A percentile compares a stretch with the other conserved stretches of the same genome.
Evolutionary conservation across 2,888 invertebrate genomes (phyloP).

Genomic region (Synergus laeviventris): DNA sequence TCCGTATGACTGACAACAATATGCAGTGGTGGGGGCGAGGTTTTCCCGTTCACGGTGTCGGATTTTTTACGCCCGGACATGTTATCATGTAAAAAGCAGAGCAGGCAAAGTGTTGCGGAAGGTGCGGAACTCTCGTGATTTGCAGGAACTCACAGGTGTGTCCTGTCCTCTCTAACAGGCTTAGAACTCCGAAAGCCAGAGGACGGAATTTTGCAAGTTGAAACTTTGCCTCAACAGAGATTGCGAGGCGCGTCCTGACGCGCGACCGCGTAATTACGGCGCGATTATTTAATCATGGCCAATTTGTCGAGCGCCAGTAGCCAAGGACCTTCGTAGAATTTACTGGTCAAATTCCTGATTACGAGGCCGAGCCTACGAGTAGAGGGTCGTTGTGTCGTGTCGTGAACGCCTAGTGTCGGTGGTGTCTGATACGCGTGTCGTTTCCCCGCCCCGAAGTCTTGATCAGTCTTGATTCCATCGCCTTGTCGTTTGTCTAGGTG

Average conservation of each 20-base stretch:
- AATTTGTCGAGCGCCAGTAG: conserved; percentile 14
- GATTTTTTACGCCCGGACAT: conserved; percentile 13
- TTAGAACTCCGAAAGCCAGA: neutral
- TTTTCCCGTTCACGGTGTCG: conserved; percentile 38
- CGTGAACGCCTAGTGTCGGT: neutral
- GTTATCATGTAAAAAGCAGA: conserved; percentile 26
- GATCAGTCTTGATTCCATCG: neutral
- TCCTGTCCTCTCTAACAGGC: conserved; percentile 39
- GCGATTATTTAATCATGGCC: conserved; percentile 39
- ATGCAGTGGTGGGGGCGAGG: conserved; percentile 41
- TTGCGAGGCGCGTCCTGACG: conserved; percentile 16
- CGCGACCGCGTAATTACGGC: conserved; percentile 10
- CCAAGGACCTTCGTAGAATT: neutral
- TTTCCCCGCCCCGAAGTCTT: neutral
- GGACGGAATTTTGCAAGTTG: neutral
- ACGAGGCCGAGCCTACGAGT: neutral
- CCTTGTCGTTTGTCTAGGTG: conserved; percentile 1
- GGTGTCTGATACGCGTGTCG: neutral
- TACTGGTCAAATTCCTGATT: neutral
- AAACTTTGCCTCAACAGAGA: neutral
- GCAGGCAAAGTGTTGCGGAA: conserved; percentile 8
- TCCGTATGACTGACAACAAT: conserved; percentile 43
- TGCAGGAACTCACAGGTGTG: conserved; percentile 44
- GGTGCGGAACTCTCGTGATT: conserved; percentile 44
- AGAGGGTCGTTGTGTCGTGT: neutral